A percentile compares a stretch with the other conserved stretches of the same genome.
Evolutionary conservation across 2,797 vertebrate genomes (phyloP).

Genomic region (Phyllotis vaccarum): DNA sequence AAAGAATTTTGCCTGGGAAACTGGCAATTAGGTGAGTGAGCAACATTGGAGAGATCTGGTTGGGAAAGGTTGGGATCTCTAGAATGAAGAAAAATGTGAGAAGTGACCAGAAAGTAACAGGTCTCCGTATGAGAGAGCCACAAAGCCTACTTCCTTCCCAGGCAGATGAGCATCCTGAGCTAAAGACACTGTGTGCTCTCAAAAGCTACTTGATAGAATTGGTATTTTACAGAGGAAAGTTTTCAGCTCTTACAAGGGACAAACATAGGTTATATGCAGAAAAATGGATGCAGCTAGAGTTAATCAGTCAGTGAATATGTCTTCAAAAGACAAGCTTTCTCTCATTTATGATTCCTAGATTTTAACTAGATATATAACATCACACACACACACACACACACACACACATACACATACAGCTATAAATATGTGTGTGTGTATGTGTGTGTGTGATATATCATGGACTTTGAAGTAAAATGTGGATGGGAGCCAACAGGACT

Average conservation of each 20-base stretch:
- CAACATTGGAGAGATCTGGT: neutral
- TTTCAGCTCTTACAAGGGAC: neutral
- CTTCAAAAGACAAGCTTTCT: neutral
- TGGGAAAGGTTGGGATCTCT: neutral
- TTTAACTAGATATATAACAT: neutral
- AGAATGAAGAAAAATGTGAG: neutral
- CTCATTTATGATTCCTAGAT: neutral
- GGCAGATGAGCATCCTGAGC: neutral
- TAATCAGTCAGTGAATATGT: neutral
- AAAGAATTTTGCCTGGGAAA: constrained; percentile 18
- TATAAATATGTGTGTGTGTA: neutral
- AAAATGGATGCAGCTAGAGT: neutral
- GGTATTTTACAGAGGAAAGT: neutral
- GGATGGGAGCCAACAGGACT: neutral
- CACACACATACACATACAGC: too few relatives aligned
- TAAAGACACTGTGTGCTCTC: neutral
- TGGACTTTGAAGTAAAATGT: neutral
- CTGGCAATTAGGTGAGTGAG: neutral
- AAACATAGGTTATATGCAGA: too few relatives aligned
- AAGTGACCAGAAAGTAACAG: neutral
- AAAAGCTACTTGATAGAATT: neutral
- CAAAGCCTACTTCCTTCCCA: neutral
- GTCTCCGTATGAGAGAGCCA: neutral
- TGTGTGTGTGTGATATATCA: neutral
- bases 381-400: too few relatives aligned